These are phyloP conservation scores for Paralvinella palmiformis DNA, from an alignment of 1,140 invertebrate genomes.

Conservation along the genomic window DNA sequence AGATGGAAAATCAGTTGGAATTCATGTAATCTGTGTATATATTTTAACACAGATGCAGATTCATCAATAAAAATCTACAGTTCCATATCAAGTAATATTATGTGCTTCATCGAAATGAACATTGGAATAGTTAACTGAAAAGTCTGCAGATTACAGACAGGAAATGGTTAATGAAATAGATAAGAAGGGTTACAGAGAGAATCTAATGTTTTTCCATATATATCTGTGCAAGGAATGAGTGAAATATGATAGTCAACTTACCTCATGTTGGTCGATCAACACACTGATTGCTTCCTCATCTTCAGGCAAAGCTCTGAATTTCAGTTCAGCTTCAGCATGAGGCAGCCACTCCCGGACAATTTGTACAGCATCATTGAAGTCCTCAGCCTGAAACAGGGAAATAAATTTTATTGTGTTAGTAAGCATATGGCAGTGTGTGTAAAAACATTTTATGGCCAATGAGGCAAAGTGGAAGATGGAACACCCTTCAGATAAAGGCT, in stretches of 20 bases:
- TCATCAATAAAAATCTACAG: no score
- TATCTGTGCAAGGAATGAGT: neutral
- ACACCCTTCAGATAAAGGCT: no score
- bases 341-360: slow-evolving; percentile 90
- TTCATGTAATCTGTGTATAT: no score
- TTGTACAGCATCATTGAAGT: slow-evolving; percentile 88
- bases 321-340: slow-evolving; percentile 82
- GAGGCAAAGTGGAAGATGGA: no score
- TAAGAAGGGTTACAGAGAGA: neutral
- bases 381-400: slow-evolving; percentile 72
- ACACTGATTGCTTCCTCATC: slow-evolving; percentile 80
- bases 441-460: no score
- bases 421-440: no score
- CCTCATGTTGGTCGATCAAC: slow-evolving; percentile 77
- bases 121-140: neutral
- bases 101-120: no score
- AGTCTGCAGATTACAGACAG: no score
- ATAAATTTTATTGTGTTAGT: no score
- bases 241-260: neutral
- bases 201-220: neutral
- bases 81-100: no score
- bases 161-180: neutral
- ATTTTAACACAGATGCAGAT: no score
- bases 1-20: no score
- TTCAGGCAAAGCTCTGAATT: slow-evolving; percentile 74